Percentiles rank a stretch among this genome's conserved stretches.
Conservation (phyloP, 2,113 vertebrate species). For the Dryoscopus gambensis region DNA sequence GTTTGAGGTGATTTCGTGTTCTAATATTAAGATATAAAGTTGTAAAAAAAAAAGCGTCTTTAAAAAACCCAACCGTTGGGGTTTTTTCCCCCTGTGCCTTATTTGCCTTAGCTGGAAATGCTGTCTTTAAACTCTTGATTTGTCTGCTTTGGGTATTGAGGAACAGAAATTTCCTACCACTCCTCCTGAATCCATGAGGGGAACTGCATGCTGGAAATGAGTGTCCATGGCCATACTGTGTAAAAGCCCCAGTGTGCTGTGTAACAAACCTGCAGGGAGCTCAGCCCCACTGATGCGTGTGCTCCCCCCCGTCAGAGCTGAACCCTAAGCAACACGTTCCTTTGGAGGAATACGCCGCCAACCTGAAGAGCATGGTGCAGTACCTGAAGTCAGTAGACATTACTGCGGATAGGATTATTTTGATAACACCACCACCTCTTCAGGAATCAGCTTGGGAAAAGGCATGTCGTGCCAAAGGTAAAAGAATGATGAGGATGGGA, state of each 20-base stretch:
- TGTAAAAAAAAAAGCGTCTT: neutral
- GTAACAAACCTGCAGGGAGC: neutral
- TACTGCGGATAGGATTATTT: constrained; percentile 74
- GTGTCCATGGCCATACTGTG: neutral
- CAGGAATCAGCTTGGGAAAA: constrained; percentile 85
- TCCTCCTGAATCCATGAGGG: accelerated
- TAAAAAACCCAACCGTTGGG: accelerated
- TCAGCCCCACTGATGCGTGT: accelerated
- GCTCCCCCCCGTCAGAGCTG: constrained; percentile 70
- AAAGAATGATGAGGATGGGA: neutral
- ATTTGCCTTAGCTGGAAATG: neutral
- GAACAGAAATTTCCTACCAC: neutral
- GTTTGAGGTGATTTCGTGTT: neutral
- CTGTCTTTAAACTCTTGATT: neutral
- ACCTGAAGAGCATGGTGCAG: constrained; percentile 79
- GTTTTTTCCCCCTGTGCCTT: accelerated
- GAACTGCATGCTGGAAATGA: neutral
- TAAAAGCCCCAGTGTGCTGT: accelerated
- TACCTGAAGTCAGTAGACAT: constrained; percentile 77
- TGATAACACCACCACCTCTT: constrained; percentile 88
- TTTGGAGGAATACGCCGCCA: constrained; percentile 81
- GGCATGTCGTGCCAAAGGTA: constrained; percentile 85
- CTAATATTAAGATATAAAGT: accelerated
- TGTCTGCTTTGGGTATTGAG: neutral
- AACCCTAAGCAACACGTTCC: constrained; percentile 90